These are phyloP conservation scores for Lagocephalus sceleratus DNA, from an alignment of 2,797 vertebrate genomes.

Conservation along the genomic window DNA sequence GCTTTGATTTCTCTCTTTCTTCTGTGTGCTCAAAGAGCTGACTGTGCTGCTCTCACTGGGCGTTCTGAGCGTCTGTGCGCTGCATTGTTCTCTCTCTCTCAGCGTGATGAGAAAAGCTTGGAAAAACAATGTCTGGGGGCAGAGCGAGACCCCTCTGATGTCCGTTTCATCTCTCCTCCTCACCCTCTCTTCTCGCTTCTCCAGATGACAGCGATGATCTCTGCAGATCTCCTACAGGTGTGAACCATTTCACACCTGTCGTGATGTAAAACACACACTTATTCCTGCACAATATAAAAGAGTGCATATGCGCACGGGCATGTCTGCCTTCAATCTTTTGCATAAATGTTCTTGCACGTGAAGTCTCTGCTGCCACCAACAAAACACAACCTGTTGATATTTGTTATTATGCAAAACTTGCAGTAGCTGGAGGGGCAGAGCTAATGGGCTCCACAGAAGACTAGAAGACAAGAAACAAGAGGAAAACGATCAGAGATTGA, in stretches of 20 bases:
- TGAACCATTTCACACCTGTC: constrained; percentile 32
- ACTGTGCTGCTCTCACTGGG: constrained; percentile 46
- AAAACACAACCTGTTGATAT: too few relatives aligned
- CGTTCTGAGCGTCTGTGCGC: constrained; percentile 27
- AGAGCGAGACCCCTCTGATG: constrained; percentile 49
- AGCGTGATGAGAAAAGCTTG: constrained; percentile 68
- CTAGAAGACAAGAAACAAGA: too few relatives aligned
- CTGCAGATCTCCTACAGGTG: constrained; percentile 65
- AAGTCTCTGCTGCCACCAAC: constrained; percentile 1
- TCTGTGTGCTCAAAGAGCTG: constrained; percentile 56
- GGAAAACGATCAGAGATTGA: too few relatives aligned
- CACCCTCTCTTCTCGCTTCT: constrained; percentile 46
- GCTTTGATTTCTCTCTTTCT: constrained; percentile 62
- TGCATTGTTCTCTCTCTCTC: constrained; percentile 51
- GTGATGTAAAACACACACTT: constrained; percentile 38
- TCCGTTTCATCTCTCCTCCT: constrained; percentile 57
- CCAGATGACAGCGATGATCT: constrained; percentile 61
- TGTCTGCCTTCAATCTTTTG: constrained; percentile 4
- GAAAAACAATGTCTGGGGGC: constrained; percentile 64
- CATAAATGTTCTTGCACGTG: constrained; percentile 1
- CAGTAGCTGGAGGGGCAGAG: too few relatives aligned
- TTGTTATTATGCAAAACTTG: too few relatives aligned
- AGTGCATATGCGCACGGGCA: not conserved
- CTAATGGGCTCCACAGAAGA: too few relatives aligned
- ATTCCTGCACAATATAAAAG: constrained; percentile 3